Percentiles rank a stretch among this genome's conserved stretches.
Conservation (phyloP, 2,888 invertebrate genomes). For the Neocrepidodera transversa region DNA sequence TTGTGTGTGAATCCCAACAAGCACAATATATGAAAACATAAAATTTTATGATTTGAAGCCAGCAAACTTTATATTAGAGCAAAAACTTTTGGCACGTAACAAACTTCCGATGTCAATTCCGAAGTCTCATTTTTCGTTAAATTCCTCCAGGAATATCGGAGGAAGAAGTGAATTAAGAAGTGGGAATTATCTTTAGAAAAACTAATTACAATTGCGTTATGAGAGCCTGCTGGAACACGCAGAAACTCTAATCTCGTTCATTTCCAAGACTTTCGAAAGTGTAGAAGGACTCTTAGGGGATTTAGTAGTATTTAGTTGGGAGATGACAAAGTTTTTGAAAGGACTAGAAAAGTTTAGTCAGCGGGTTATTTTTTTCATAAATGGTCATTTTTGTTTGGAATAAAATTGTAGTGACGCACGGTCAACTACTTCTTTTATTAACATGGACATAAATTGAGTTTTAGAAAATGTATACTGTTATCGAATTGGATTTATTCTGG, state of each 20-base stretch:
- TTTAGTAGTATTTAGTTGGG: constrained; percentile 9
- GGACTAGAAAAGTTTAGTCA: background rate
- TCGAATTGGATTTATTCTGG: too few species aligned
- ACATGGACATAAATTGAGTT: too few species aligned
- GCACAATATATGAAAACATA: too few species aligned
- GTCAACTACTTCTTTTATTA: too few species aligned
- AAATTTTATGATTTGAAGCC: too few species aligned
- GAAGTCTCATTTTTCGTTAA: background rate
- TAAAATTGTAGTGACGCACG: too few species aligned
- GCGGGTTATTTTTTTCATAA: too few species aligned
- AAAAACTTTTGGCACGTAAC: too few species aligned
- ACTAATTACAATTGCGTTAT: constrained; percentile 21
- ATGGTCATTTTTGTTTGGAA: too few species aligned
- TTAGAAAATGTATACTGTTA: too few species aligned
- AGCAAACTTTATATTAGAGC: too few species aligned
- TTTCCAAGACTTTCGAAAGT: constrained; percentile 8
- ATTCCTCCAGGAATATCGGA: background rate
- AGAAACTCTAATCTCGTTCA: constrained; percentile 14
- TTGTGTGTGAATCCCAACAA: too few species aligned
- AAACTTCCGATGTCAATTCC: background rate
- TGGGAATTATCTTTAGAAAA: constrained; percentile 14
- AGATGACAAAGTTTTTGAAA: background rate
- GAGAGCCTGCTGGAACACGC: constrained; percentile 15
- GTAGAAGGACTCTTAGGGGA: background rate
- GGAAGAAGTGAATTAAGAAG: constrained; percentile 10